Evolutionary conservation across 2,113 vertebrate genomes (phyloP), one percentile per base, ranked within the genome.

Genomic region (Poeciliopsis turrubarensis): DNA sequence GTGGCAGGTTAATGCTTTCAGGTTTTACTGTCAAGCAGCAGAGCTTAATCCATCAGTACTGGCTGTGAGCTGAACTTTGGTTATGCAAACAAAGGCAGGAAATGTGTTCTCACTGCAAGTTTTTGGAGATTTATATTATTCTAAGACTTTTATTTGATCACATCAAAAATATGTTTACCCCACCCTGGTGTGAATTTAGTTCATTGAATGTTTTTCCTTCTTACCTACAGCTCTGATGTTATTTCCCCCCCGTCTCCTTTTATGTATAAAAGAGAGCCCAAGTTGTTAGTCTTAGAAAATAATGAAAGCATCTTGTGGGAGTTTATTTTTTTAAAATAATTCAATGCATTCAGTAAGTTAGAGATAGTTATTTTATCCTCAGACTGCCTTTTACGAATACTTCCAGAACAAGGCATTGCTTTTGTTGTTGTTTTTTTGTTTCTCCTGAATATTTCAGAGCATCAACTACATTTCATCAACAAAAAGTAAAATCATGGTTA

Each of bases 11-110:
- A 84, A 78, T 78, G 65, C 70, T 60, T 65, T 66, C 30, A 75
- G 65, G 77, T 73, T 77, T 64, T 68, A 70, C 71, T 67, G 72
- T 81, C 29, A 73, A 68, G 73, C 32, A 76, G 78, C 70, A 68
- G 66, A 54, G 72, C 72, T 77, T 77, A 82, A 73, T 71, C 65
- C 17, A 25, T 62, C 9, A 14, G 15, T 37, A 60, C 22, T 10
- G 60, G 57, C 70, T 62, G 31, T 25, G 30, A 68, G 54, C 44
- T 54, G 26, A 54, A 27, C 67, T 69, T 69, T 13, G 19, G 11
- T 44, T n/a, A 26, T 68, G 26, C 66, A 68, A 68, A 68, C 39
- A 68, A 67, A 26, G 54, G 25, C 47, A 34, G 47, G 29, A 54
- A 57, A 19, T 14, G 22, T 57, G 9, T 57, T 57, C 29, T 14